Conservation (phyloP, 2,888 invertebrate genomes). For the Junonia oenone region DNA sequence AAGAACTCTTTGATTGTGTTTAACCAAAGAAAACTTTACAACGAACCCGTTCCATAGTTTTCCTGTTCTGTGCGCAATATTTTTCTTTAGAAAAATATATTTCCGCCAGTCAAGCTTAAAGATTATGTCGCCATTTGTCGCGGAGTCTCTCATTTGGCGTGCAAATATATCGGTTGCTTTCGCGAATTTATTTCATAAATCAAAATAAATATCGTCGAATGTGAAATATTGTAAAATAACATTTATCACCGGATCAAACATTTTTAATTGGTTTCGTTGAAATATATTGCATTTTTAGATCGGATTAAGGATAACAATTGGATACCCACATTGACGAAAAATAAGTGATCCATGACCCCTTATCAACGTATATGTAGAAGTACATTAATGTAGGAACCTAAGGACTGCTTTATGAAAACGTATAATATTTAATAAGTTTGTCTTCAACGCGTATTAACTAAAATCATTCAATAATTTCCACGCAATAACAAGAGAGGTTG, state of each 20-base stretch:
- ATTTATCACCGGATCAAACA: background rate
- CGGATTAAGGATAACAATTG: too few relatives aligned
- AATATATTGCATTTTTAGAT: too few relatives aligned
- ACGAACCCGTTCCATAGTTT: background rate
- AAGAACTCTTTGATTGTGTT: background rate
- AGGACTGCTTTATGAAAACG: too few relatives aligned
- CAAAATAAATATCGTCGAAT: background rate
- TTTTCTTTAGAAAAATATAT: background rate
- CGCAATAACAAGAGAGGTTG: too few relatives aligned
- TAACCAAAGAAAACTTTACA: background rate
- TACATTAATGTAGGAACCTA: too few relatives aligned
- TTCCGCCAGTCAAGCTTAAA: background rate
- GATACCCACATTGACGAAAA: too few relatives aligned
- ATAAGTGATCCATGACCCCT: too few relatives aligned
- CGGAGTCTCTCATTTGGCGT: background rate
- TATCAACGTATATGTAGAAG: too few relatives aligned
- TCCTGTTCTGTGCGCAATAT: background rate
- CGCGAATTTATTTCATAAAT: background rate
- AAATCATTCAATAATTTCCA: too few relatives aligned
- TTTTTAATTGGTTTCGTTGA: too few relatives aligned
- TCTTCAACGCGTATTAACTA: too few relatives aligned
- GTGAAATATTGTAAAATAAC: background rate
- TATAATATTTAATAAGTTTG: too few relatives aligned
- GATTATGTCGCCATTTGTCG: background rate
- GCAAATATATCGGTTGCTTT: background rate